Evolutionary conservation across 2,797 vertebrate species (phyloP), one percentile per base, ranked within the genome.

Genomic region (Gadopsis marmoratus): DNA sequence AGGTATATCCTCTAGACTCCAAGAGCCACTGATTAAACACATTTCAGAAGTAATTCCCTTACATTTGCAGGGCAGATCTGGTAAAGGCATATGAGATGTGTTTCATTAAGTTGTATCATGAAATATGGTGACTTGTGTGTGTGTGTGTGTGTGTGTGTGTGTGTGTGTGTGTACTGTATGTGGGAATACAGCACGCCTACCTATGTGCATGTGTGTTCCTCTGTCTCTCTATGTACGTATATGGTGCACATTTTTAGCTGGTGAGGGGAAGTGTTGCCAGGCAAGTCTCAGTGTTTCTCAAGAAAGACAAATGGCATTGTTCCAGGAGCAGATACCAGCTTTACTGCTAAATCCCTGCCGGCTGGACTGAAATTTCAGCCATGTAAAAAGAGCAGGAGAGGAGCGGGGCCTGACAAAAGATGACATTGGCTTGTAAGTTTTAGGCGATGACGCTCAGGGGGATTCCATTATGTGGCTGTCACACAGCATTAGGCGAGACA

Each of bases 391-490:
- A 87, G 93, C 94, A 94, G 82, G 88, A 87, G 82, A 51, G 81
- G 91, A 90, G 91, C 91, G 71, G 88, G 87, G 92, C 91, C 88
- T 83, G 86, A 96, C 91, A 96, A 95, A 95, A 94, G 95, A 95
- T 94, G 94, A 95, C 94, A 96, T 94, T 95, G 90, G 91, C 87
- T 89, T 95, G 93, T 95, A 95, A 86, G 91, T 94, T 95, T 92
- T 33, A 77, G 91, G 90, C 81, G 19, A 90, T 91, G 95, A 90
- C 37, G 76, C 92, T 95, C 83, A 87, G 89, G 92, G 93, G 93
- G 90, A 92, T 82, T 94, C 94, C 92, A 96, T 97, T 97, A 93
- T 96, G 89, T 71, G 77, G 88, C 95, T 96, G 95, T 97, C 96
- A 95, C 90, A 95, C 90, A 87, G 88, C 88, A 93, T 96, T 96